A percentile compares a stretch with the other conserved stretches of the same genome.
Conservation (phyloP, 2,797 vertebrate species). For the Poeciliopsis presidionis region DNA sequence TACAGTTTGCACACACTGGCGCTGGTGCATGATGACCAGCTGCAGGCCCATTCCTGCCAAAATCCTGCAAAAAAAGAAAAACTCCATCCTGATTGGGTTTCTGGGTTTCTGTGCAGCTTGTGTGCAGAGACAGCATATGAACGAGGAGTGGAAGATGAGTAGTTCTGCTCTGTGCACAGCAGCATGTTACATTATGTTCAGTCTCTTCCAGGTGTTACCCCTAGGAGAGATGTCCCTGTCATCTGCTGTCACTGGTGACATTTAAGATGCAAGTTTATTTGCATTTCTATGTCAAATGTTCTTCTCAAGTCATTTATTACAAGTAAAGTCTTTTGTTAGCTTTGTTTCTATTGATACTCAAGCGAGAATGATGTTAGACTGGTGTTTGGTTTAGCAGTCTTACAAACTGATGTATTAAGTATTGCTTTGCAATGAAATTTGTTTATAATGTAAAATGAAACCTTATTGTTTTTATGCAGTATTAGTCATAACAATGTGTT, state of each 20-base stretch:
- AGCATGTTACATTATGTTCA: background rate
- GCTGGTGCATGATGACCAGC: slow-evolving; percentile 31
- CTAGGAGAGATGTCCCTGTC: background rate
- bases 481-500: background rate
- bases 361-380: background rate
- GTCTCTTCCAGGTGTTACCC: background rate
- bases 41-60: slow-evolving; percentile 26
- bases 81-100: slow-evolving; percentile 26
- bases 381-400: background rate
- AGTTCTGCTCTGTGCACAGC: background rate
- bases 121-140: slow-evolving; percentile 7
- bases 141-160: slow-evolving; percentile 9
- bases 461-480: background rate
- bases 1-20: slow-evolving; percentile 39
- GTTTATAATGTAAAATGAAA: background rate
- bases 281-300: background rate
- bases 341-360: background rate
- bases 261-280: background rate
- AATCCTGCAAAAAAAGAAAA: slow-evolving; percentile 10
- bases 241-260: background rate
- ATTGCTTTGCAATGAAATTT: background rate
- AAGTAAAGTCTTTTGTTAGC: background rate
- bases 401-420: background rate
- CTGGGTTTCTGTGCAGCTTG: slow-evolving; percentile 7
- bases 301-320: background rate